Conservation (phyloP, 2,113 vertebrate genomes). For the Stigmatopora nigra region DNA sequence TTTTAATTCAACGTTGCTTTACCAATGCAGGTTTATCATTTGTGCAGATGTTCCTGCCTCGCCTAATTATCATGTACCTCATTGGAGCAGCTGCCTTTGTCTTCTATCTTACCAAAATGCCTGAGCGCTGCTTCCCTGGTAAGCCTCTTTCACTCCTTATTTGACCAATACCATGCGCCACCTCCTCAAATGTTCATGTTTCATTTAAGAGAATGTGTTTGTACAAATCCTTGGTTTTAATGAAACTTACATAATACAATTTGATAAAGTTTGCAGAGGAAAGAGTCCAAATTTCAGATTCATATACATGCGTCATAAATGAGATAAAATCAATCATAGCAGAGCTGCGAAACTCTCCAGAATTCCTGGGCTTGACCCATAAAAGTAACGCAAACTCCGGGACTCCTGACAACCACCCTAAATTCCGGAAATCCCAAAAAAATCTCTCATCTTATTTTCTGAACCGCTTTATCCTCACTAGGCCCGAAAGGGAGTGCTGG, state of each 20-base stretch:
- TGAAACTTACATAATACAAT: background rate
- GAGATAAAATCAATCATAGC: background rate
- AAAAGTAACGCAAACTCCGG: too few species aligned
- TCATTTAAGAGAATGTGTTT: background rate
- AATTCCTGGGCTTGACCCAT: too few species aligned
- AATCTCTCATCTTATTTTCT: too few species aligned
- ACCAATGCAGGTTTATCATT: background rate
- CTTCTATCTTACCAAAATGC: constrained; percentile 96
- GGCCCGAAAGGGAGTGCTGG: too few species aligned
- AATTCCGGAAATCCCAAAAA: too few species aligned
- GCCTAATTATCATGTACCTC: constrained; percentile 92
- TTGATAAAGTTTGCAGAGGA: background rate
- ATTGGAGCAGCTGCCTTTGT: constrained; percentile 89
- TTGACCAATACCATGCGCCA: background rate
- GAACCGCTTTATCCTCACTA: too few species aligned
- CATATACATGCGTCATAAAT: background rate
- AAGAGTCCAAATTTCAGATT: background rate
- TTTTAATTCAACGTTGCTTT: background rate
- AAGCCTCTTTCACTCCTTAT: constrained; percentile 25
- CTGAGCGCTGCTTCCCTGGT: constrained; percentile 97
- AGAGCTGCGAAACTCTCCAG: too few species aligned
- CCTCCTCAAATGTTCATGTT: background rate
- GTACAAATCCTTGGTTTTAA: background rate
- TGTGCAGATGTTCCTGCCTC: constrained; percentile 85
- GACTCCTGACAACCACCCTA: too few species aligned